Base-by-base conservation (phyloP, 2,888 invertebrate species). In the Taenaris catops region DNA sequence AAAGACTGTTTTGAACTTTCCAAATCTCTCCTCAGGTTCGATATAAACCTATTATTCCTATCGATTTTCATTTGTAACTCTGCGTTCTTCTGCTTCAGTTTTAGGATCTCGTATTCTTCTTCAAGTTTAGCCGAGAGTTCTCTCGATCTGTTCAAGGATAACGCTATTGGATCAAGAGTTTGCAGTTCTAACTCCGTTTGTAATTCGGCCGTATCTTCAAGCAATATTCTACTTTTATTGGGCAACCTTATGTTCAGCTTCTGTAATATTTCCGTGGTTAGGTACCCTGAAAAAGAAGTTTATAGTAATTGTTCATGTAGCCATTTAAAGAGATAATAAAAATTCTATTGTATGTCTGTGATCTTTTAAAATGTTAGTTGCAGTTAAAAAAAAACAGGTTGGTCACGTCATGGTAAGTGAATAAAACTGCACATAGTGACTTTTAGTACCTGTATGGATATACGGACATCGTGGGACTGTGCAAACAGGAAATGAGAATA, bases 31-130 rank as follows among this genome's bases (percentile, higher is more conserved):
- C 59, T 63, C 35, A 76, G 28, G 3, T 55, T 57, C 1, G 66
- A 60, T 36, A 81, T 46, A 60, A 72, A 64, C 46, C 48, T 66
- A 11, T 64, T 63, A 44, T 84, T 84, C 25, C 73, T 60, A 28
- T 76, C 66, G 19, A 86, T 79, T 55, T 67, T 69, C 8, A 35
- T 44, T 58, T 83, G 78, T 8, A 83, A 32, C 38, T 68, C 58
- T 1, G 48, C 41, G 34, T 80, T 75, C 14, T 70, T 74, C 44
- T 84, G 86, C 19, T 65, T 65, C 4, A 86, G 36, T 35, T 72
- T 69, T 0, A 87, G 42, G 9, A 80, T 61, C 34, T 76, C 68
- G 32, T 81, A 79, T 21, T 86, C 79, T 0, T 76, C 65, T 33
- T 69, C 58, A 0, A 86, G 34, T 27, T 62, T 58, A n/a, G 63